Evolutionary conservation across 2,888 invertebrate genomes (phyloP).

Genomic region (Seira ritae): DNA sequence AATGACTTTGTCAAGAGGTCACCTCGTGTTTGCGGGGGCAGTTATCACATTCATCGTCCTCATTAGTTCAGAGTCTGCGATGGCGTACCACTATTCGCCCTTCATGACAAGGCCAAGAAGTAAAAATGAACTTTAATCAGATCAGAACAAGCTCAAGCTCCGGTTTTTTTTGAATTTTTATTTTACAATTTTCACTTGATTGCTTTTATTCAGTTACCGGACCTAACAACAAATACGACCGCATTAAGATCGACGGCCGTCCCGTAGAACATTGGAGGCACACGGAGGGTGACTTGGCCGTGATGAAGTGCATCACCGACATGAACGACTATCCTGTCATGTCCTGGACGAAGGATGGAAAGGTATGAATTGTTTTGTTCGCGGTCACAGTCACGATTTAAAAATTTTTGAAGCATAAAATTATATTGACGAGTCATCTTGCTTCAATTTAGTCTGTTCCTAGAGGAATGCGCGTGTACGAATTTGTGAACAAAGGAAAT

Average conservation of each 20-base stretch:
- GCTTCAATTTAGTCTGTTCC: conserved; percentile 41
- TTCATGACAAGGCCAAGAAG: too few species aligned
- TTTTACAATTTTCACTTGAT: background rate
- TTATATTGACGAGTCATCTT: conserved; percentile 2
- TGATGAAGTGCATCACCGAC: conserved; percentile 62
- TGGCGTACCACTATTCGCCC: too few species aligned
- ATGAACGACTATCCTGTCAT: conserved; percentile 62
- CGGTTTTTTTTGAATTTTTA: background rate
- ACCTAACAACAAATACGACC: conserved; percentile 35
- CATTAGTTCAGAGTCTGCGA: too few species aligned
- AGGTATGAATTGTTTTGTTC: too few species aligned
- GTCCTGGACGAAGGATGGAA: conserved; percentile 62
- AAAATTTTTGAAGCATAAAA: background rate
- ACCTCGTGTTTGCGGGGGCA: too few species aligned
- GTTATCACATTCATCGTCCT: too few species aligned
- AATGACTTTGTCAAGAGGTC: too few species aligned
- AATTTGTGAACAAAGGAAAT: conserved; percentile 64
- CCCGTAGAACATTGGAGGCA: conserved; percentile 60
- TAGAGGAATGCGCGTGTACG: conserved; percentile 44
- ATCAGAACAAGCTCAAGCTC: background rate
- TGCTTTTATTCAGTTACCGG: conserved; percentile 30
- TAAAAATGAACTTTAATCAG: background rate
- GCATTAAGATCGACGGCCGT: conserved; percentile 59
- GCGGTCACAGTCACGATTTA: too few species aligned
- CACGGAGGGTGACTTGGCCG: conserved; percentile 50